These are phyloP conservation scores for Lasioglossum oenotherae DNA, from an alignment of 2,888 invertebrate species.

Conservation along the genomic window DNA sequence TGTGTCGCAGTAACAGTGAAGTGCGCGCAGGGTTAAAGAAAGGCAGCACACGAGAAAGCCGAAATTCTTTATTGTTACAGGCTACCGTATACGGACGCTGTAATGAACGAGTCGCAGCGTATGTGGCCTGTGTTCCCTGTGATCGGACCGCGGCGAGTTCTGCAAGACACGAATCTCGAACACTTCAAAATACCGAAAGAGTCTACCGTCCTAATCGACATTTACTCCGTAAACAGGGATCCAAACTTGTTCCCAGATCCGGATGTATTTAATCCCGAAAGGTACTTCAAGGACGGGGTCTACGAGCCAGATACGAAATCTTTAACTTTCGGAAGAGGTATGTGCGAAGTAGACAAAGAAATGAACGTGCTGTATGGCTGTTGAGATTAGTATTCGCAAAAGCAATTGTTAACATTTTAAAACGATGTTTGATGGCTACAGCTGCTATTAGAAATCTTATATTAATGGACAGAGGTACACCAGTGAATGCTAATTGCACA, in stretches of 20 bases:
- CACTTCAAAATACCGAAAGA: conserved; percentile 86
- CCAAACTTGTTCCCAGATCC: neutral
- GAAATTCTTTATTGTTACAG: conserved; percentile 73
- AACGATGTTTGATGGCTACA: too few relatives aligned
- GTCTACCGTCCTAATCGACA: neutral
- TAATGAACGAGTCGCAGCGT: conserved; percentile 84
- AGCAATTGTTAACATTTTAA: too few relatives aligned
- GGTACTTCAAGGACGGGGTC: neutral
- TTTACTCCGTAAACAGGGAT: neutral
- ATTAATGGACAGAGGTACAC: too few relatives aligned
- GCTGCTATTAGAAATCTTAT: too few relatives aligned
- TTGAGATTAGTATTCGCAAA: neutral
- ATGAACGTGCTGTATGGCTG: too few relatives aligned
- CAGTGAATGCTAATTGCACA: too few relatives aligned
- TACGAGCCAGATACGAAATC: neutral
- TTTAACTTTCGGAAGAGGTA: neutral
- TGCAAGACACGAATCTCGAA: conserved; percentile 85
- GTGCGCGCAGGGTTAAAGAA: neutral
- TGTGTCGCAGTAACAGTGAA: neutral
- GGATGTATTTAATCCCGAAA: neutral
- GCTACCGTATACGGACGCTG: conserved; percentile 85
- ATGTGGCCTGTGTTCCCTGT: conserved; percentile 84
- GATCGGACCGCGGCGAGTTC: conserved; percentile 85
- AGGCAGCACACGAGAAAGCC: neutral
- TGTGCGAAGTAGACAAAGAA: neutral